Conservation (phyloP, 2,888 invertebrate species). For the Perdita meconis region DNA sequence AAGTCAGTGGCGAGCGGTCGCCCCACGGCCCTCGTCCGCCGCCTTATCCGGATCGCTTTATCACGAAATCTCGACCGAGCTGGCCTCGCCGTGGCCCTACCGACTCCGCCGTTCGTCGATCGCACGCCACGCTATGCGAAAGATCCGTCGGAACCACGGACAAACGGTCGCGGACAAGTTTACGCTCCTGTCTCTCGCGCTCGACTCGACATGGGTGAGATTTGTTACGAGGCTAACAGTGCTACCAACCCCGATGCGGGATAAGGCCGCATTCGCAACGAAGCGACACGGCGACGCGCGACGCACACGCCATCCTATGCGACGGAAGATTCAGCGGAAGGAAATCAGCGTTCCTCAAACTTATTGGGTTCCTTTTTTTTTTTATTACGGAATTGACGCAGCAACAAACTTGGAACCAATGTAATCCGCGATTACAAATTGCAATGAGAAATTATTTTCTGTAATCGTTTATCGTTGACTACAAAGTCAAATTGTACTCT, state of each 20-base stretch:
- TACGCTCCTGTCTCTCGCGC: conserved; percentile 76
- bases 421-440: no score
- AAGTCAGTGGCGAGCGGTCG: conserved; percentile 11
- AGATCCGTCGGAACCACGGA: conserved; percentile 67
- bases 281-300: neutral
- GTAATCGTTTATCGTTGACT: no score
- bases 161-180: conserved; percentile 71
- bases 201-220: conserved; percentile 76
- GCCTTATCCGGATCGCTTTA: neutral
- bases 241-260: conserved; percentile 62
- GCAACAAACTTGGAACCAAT: no score
- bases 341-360: no score
- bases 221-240: conserved; percentile 75
- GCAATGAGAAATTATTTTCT: no score
- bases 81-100: conserved; percentile 19
- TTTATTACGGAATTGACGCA: no score
- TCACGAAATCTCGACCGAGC: conserved; percentile 8
- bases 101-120: conserved; percentile 32
- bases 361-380: no score
- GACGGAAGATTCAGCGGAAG: no score
- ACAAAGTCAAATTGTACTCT: no score
- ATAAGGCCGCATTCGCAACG: conserved; percentile 32
- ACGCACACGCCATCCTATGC: no score
- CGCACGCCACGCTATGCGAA: conserved; percentile 58
- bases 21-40: neutral